Conservation (phyloP, 1,140 invertebrate species). For the Hycleus phaleratus region DNA sequence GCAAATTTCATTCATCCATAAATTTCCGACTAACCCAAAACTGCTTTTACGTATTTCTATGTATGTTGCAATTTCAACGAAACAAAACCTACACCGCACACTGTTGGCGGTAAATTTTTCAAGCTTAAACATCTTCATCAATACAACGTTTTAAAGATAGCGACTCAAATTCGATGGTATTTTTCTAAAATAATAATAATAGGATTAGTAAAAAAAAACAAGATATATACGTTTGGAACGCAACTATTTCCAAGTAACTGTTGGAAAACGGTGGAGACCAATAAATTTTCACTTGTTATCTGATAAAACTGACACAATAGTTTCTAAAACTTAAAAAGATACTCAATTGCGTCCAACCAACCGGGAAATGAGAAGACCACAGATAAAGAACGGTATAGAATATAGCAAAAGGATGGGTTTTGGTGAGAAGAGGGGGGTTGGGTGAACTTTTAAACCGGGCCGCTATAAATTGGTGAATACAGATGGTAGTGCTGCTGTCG, state of each 20-base stretch:
- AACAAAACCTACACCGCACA: no score
- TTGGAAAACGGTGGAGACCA: conserved; percentile 2
- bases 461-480: conserved; percentile 34
- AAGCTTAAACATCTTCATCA: no score
- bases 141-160: no score
- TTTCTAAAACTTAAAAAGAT: conserved; percentile 39
- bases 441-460: conserved; percentile 32
- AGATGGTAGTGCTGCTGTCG: conserved; percentile 29
- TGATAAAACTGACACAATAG: conserved; percentile 39
- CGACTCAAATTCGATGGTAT: no score
- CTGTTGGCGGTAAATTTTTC: no score
- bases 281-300: conserved; percentile 35
- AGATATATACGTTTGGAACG: no score
- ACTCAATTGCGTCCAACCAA: conserved; percentile 37
- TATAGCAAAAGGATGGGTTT: background rate
- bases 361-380: conserved; percentile 38
- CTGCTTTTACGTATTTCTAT: conserved; percentile 25
- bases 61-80: conserved; percentile 22
- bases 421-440: conserved; percentile 1
- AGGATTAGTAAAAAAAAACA: no score
- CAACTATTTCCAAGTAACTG: no score
- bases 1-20: conserved; percentile 34
- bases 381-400: conserved; percentile 29
- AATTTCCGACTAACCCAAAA: conserved; percentile 26
- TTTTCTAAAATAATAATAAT: no score